phyloP scores from a whole-genome alignment of 1,140 invertebrate species.

The Drosophila biarmipes region DNA sequence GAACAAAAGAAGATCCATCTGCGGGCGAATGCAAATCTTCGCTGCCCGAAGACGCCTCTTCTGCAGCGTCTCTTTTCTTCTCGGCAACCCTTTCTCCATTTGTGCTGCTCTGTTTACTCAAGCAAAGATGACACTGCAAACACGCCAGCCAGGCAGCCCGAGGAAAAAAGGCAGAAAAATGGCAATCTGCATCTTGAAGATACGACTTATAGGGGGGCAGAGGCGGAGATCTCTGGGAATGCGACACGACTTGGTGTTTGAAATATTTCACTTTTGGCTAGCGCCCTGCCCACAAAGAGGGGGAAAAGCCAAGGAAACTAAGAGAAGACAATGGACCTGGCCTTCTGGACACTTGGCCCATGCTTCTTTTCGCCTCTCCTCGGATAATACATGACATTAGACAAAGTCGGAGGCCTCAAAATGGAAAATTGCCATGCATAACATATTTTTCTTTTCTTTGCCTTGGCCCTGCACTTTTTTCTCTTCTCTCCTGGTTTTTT shows the following conservation, averaged over 20 bases:
- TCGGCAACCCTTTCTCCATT: constrained; percentile 19
- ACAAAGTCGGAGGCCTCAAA: constrained; percentile 65
- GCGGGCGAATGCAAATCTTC: constrained; percentile 49
- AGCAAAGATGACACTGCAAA: constrained; percentile 71
- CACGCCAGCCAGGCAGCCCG: constrained; percentile 12
- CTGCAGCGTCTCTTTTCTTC: neutral
- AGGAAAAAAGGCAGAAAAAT: neutral
- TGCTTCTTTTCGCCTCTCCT: constrained; percentile 9
- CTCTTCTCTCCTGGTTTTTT: neutral
- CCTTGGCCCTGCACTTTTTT: constrained; percentile 5
- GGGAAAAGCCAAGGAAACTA: constrained; percentile 5
- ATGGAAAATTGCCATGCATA: constrained; percentile 82
- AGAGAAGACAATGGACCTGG: constrained; percentile 59
- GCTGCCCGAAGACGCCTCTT: constrained; percentile 6
- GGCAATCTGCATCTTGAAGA: constrained; percentile 30
- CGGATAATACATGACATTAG: constrained; percentile 73
- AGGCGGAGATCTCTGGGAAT: constrained; percentile 32
- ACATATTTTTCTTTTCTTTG: constrained; percentile 59
- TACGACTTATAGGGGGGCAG: constrained; percentile 11
- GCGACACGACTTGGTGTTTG: constrained; percentile 65
- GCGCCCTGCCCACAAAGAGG: constrained; percentile 44
- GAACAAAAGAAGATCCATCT: constrained; percentile 29
- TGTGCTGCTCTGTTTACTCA: constrained; percentile 66
- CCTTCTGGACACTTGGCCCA: constrained; percentile 14
- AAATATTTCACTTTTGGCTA: constrained; percentile 76